These are phyloP conservation scores for Pyrgilauda ruficollis DNA, from an alignment of 2,113 vertebrate genomes.

Conservation along the genomic window DNA sequence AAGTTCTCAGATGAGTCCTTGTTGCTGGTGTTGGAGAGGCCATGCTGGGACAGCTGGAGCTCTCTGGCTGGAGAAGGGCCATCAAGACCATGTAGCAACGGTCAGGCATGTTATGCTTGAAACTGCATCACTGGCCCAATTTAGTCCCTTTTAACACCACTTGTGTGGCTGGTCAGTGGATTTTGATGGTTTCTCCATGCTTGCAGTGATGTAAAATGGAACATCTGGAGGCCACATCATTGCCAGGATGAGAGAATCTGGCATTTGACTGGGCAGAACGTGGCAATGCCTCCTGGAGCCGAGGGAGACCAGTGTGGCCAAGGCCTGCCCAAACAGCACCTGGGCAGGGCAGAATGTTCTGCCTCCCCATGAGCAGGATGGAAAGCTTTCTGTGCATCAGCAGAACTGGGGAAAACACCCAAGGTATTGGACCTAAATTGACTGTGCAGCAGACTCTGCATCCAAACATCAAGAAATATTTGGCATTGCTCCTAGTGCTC, in stretches of 20 bases:
- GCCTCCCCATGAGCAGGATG: accelerated
- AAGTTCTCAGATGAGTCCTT: background rate
- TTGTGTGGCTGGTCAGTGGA: background rate
- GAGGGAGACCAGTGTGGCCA: background rate
- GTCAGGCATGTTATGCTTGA: accelerated
- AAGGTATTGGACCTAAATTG: accelerated
- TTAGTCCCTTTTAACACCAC: background rate
- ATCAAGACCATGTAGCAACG: accelerated
- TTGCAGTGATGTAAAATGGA: background rate
- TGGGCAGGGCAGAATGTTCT: accelerated
- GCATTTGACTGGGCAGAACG: accelerated
- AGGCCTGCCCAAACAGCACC: accelerated
- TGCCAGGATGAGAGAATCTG: background rate
- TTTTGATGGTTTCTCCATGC: background rate
- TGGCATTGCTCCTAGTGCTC: background rate
- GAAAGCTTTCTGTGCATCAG: background rate
- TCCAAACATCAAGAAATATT: background rate
- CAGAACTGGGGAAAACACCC: background rate
- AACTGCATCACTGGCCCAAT: background rate
- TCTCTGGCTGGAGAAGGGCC: background rate
- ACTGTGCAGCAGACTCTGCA: background rate
- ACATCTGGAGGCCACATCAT: background rate
- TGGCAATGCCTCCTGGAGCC: background rate
- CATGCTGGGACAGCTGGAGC: background rate
- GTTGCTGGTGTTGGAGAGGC: background rate